Evolutionary conservation across 2,888 invertebrate genomes (phyloP), one percentile per base, ranked within the genome.

Genomic region (Dendrolimus houi): DNA sequence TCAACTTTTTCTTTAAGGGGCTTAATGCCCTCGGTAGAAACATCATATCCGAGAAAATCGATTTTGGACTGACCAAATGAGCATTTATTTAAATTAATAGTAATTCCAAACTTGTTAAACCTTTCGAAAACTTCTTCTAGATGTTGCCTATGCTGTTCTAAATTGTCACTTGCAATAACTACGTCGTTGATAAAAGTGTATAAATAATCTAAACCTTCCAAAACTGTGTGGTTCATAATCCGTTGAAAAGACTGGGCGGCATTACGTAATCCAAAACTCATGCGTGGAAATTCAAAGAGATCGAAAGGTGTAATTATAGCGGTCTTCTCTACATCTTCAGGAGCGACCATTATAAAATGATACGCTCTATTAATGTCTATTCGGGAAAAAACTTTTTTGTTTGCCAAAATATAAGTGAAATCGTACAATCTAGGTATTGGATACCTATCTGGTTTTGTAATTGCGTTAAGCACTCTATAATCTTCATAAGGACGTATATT

Each of bases 101-200:
- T n/a, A n/a, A n/a, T n/a, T n/a, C n/a, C n/a, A n/a, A n/a, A n/a
- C n/a, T n/a, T n/a, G n/a, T n/a, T n/a, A n/a, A n/a, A n/a, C n/a
- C n/a, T n/a, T n/a, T n/a, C n/a, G n/a, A n/a, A n/a, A n/a, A n/a
- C n/a, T n/a, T n/a, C n/a, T n/a, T n/a, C n/a, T n/a, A n/a, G n/a
- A n/a, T n/a, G n/a, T n/a, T n/a, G n/a, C n/a, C n/a, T n/a, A n/a
- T n/a, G n/a, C n/a, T n/a, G n/a, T n/a, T n/a, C n/a, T n/a, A n/a
- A n/a, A n/a, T n/a, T n/a, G n/a, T n/a, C n/a, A n/a, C n/a, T n/a
- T n/a, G n/a, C n/a, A n/a, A n/a, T n/a, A n/a, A n/a, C 10, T 8
- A 75, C 64, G 57, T 78, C 77, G 57, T 79, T 76, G 6, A 77
- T 62, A 58, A 72, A 79, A 1, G 57, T 55, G 56, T 63, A 70